These are phyloP conservation scores for Nemotelus pantherinus DNA, from an alignment of 2,888 invertebrate genomes.

Conservation along the genomic window DNA sequence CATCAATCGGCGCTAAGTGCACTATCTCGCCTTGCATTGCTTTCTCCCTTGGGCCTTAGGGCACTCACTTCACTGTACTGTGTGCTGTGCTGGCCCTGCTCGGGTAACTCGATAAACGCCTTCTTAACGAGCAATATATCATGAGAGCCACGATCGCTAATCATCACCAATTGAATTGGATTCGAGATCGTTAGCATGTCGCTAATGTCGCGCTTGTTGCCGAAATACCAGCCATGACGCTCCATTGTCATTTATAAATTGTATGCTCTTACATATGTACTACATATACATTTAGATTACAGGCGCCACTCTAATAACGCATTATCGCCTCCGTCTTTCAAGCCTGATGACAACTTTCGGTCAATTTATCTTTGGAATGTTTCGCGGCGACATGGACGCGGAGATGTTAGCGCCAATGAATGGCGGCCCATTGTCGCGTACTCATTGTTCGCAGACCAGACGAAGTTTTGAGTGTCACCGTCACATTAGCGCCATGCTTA, in stretches of 20 bases:
- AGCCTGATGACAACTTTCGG: constrained; percentile 28
- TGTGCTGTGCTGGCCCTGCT: not conserved
- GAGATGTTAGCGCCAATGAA: not conserved
- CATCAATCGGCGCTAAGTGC: constrained; percentile 39
- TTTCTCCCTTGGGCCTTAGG: not conserved
- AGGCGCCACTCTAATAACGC: constrained; percentile 38
- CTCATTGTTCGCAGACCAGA: constrained; percentile 1
- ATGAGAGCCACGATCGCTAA: constrained; percentile 14
- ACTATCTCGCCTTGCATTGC: not conserved
- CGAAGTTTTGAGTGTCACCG: not conserved
- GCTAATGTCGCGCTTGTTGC: not conserved
- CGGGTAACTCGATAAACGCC: constrained; percentile 23
- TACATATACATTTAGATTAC: not conserved
- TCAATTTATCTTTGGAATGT: constrained; percentile 37
- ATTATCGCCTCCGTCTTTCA: constrained; percentile 9
- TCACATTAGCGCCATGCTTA: constrained; percentile 23
- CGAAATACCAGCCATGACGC: too few relatives aligned
- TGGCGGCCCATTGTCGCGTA: not conserved
- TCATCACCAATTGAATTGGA: constrained; percentile 23
- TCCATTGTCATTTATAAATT: too few relatives aligned
- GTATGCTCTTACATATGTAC: too few relatives aligned
- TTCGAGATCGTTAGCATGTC: constrained; percentile 32
- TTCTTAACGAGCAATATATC: constrained; percentile 30
- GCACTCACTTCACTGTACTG: not conserved
- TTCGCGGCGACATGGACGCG: not conserved